A percentile compares a stretch with the other conserved stretches of the same genome.
phyloP scores from a whole-genome alignment of 2,113 vertebrate species.

The Stigmatopora argus region DNA sequence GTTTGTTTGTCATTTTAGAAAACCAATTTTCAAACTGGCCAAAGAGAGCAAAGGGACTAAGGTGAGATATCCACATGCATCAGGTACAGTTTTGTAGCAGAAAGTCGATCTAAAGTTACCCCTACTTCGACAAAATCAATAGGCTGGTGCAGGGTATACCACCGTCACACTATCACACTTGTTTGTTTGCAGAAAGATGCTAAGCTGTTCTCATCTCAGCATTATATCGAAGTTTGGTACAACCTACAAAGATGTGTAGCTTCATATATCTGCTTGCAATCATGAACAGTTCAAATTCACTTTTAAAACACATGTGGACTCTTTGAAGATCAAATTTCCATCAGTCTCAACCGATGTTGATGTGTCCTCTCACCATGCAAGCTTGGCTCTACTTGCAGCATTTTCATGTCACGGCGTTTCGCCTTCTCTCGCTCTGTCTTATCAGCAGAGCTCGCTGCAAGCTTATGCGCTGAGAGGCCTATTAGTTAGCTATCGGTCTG shows the following conservation, averaged over 20 bases:
- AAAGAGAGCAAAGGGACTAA: no score
- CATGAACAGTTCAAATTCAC: conserved; percentile 27
- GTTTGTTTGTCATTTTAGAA: no score
- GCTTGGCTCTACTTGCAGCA: conserved; percentile 6
- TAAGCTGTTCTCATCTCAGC: conserved; percentile 18
- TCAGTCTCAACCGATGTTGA: conserved; percentile 12
- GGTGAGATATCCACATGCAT: no score
- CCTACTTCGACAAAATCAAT: no score
- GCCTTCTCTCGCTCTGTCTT: conserved; percentile 32
- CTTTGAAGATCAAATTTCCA: conserved; percentile 14
- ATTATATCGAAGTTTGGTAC: conserved; percentile 42
- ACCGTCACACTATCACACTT: no score
- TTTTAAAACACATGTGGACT: conserved; percentile 4
- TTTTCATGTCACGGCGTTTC: conserved; percentile 22
- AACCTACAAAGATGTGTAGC: conserved; percentile 41
- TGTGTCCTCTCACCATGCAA: conserved; percentile 24
- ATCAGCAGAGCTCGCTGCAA: conserved; percentile 50
- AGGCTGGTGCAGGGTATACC: no score
- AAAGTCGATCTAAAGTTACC: no score
- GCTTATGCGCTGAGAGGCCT: conserved; percentile 50
- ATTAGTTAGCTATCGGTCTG: conserved; percentile 55
- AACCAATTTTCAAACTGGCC: no score
- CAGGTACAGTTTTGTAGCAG: no score
- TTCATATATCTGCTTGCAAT: conserved; percentile 48
- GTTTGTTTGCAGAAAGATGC: conserved; percentile 12